Conservation (phyloP, 2,888 invertebrate species). For the Psylliodes chrysocephalus region DNA sequence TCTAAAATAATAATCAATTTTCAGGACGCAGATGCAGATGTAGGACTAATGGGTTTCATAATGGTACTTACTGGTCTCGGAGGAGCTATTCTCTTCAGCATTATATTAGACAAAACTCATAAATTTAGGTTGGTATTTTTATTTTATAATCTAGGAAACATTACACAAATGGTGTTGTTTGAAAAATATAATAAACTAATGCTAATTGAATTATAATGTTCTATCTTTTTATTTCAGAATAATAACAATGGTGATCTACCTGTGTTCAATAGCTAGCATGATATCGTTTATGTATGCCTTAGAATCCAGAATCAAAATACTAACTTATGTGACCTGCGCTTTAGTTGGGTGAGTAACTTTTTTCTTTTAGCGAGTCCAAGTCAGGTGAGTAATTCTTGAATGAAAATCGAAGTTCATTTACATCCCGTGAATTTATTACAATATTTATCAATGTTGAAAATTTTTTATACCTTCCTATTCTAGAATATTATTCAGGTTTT, state of each 20-base stretch:
- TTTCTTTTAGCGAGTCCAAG: no score
- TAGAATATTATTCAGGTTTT: no score
- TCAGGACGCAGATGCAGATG: constrained; percentile 74
- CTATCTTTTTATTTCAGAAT: constrained; percentile 38
- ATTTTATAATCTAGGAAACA: no score
- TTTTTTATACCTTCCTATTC: no score
- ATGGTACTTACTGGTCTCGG: constrained; percentile 90
- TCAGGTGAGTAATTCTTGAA: no score
- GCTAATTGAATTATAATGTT: no score
- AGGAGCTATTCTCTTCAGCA: constrained; percentile 88
- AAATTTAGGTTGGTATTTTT: constrained; percentile 82
- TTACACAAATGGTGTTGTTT: no score
- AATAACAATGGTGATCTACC: constrained; percentile 36
- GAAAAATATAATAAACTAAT: no score
- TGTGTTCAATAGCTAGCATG: constrained; percentile 36
- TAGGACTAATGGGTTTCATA: constrained; percentile 87
- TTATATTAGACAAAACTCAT: constrained; percentile 90
- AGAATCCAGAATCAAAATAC: constrained; percentile 34
- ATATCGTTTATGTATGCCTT: constrained; percentile 40
- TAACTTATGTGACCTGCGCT: constrained; percentile 39
- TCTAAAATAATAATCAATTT: no score
- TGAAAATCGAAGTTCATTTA: no score
- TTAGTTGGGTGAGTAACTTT: constrained; percentile 37
- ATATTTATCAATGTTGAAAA: no score
- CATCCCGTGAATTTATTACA: no score